These are phyloP conservation scores for Hucho hucho DNA, from an alignment of 2,113 vertebrate genomes.

Conservation along the genomic window DNA sequence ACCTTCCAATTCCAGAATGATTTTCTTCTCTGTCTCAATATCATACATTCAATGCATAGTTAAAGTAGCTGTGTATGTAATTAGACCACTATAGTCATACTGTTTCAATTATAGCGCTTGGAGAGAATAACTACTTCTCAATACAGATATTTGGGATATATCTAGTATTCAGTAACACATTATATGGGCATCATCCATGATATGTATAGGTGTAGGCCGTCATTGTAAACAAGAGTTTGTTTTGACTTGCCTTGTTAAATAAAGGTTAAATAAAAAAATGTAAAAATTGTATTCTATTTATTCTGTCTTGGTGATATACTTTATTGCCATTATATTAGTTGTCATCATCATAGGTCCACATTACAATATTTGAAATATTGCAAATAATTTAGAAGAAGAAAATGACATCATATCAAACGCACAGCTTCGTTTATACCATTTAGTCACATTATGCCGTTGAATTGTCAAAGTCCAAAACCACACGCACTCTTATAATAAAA, in stretches of 20 bases:
- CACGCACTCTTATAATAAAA: conserved; percentile 9
- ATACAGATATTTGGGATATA: too few species aligned
- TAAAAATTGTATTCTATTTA: neutral
- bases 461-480: conserved; percentile 30
- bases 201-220: neutral
- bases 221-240: too few species aligned
- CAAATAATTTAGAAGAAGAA: conserved; percentile 31
- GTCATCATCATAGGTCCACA: neutral
- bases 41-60: conserved; percentile 82
- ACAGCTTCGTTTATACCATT: conserved; percentile 17
- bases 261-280: too few species aligned
- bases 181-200: neutral
- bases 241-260: too few species aligned
- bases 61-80: conserved; percentile 61
- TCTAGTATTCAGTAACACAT: conserved; percentile 3
- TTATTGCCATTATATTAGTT: conserved; percentile 50
- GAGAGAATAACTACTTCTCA: conserved; percentile 17
- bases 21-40: conserved; percentile 55
- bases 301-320: conserved; percentile 16
- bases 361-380: conserved; percentile 11
- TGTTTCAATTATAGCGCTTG: neutral
- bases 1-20: conserved; percentile 38
- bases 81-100: too few species aligned
- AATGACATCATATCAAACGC: conserved; percentile 19
- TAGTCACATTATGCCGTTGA: conserved; percentile 28